Evolutionary conservation across 2,888 invertebrate species (phyloP).

Genomic region (Limenitis camilla): DNA sequence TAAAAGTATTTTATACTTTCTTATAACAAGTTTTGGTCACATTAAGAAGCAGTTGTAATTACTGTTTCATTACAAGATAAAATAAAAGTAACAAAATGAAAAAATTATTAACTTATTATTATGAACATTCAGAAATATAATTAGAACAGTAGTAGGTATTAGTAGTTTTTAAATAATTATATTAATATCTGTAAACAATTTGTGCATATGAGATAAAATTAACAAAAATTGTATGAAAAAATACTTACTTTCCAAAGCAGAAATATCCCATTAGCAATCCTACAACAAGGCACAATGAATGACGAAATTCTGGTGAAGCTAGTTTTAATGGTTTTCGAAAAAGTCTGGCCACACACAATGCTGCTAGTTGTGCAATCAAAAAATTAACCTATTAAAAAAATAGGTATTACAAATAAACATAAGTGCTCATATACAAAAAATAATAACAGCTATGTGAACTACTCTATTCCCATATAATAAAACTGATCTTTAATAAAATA

Average conservation of each 20-base stretch:
- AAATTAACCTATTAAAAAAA: constrained; percentile 85
- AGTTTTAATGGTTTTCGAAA: constrained; percentile 85
- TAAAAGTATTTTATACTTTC: neutral
- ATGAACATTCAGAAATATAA: too few relatives aligned
- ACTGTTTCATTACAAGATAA: too few relatives aligned
- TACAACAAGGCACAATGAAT: constrained; percentile 84
- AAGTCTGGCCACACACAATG: constrained; percentile 84
- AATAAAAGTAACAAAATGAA: too few relatives aligned
- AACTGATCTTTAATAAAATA: too few relatives aligned
- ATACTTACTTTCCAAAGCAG: constrained; percentile 88
- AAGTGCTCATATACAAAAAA: constrained; percentile 35
- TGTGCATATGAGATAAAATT: neutral
- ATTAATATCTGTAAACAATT: too few relatives aligned
- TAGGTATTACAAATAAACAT: constrained; percentile 29
- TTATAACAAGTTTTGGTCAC: too few relatives aligned
- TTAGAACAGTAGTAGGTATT: too few relatives aligned
- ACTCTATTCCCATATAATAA: neutral
- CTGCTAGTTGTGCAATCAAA: constrained; percentile 86
- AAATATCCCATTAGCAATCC: constrained; percentile 89
- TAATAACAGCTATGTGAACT: constrained; percentile 1
- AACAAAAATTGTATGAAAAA: neutral
- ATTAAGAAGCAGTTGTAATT: too few relatives aligned
- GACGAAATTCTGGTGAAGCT: constrained; percentile 81
- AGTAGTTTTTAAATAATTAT: too few relatives aligned
- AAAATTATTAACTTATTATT: too few relatives aligned